A percentile compares a stretch with the other conserved stretches of the same genome.
Evolutionary conservation across 35 echinoderm and acorn worm species (phyloP).

Genomic region (Acanthaster planci): DNA sequence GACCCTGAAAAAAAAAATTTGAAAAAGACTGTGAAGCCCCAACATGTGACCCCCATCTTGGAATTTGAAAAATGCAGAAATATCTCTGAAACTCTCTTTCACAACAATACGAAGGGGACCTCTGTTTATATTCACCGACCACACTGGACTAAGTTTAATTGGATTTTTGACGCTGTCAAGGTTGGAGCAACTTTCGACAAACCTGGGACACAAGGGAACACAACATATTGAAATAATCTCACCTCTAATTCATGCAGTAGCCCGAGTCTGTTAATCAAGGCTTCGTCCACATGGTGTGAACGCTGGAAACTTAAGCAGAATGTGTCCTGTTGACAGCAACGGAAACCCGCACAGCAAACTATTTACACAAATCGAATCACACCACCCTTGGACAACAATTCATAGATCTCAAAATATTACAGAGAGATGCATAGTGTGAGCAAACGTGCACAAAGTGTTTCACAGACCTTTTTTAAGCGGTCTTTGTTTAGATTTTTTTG

Average conservation of each 20-base stretch:
- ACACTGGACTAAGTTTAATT: not conserved
- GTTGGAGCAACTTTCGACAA: not conserved
- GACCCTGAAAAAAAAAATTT: constrained; percentile 51
- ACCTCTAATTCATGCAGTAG: constrained; percentile 91
- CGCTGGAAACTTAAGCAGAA: constrained; percentile 46
- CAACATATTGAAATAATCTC: not conserved
- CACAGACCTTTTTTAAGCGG: no score
- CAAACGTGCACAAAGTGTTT: no score
- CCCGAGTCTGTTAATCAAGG: constrained; percentile 76
- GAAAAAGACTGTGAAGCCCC: not conserved
- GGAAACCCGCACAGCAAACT: no score
- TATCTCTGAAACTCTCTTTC: no score
- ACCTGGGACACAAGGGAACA: not conserved
- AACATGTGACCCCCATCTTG: not conserved
- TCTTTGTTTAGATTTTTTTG: no score
- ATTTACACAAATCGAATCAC: no score
- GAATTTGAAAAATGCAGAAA: no score
- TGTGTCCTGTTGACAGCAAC: constrained; percentile 20
- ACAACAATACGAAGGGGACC: no score
- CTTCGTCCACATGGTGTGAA: constrained; percentile 69
- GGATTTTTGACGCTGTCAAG: not conserved
- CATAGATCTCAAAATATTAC: no score
- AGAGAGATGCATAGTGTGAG: no score
- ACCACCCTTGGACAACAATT: no score
- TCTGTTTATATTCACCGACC: not conserved